Evolutionary conservation across 2,113 vertebrate species (phyloP), one percentile per base, ranked within the genome.

Genomic region (Rostratula benghalensis): DNA sequence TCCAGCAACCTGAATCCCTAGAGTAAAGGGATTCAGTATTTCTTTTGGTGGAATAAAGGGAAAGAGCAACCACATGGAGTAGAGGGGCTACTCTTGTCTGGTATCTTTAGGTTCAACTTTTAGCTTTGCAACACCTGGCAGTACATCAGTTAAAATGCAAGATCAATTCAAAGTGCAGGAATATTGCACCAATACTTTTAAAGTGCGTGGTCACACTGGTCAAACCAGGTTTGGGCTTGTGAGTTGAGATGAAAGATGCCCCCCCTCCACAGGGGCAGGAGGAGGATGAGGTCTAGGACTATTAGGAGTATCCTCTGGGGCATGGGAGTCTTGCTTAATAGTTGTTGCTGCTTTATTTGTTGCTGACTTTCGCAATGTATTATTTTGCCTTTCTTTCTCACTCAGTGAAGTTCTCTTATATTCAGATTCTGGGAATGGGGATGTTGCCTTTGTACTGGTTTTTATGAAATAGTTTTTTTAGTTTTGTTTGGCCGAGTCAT

Each of bases 141-240:
- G 9, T 22, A 28, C 51, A 24, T 20, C 45, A 48, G 8, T 56
- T 67, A 61, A 83, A 83, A 45, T 0, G 0, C 13, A 37, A 23
- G 33, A 43, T 27, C 74, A 1, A 56, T 67, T 57, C 1, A 7
- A 73, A 25, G 13, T 41, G 28, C 25, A 53, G 33, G 28, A 51
- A 27, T 67, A 45, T 33, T 0, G 2, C 30, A 39, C 12, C 0
- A 0, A 33, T 25, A 8, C 8, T 54, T 60, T 83, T 31, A 61
- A 33, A 14, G 20, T 56, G 28, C 63, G 41, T 20, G 10, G 37
- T 68, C 35, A 73, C 5, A 12, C 23, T 22, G 10, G 37, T 35
- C 53, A 87, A 77, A 57, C 6, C 9, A 73, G 23, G 3, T 56
- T 43, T 63, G 20, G 25, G 5, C 45, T 24, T 0, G 0, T 54